phyloP scores from a whole-genome alignment of 2,888 invertebrate species.

The Physocephala rufipes region DNA sequence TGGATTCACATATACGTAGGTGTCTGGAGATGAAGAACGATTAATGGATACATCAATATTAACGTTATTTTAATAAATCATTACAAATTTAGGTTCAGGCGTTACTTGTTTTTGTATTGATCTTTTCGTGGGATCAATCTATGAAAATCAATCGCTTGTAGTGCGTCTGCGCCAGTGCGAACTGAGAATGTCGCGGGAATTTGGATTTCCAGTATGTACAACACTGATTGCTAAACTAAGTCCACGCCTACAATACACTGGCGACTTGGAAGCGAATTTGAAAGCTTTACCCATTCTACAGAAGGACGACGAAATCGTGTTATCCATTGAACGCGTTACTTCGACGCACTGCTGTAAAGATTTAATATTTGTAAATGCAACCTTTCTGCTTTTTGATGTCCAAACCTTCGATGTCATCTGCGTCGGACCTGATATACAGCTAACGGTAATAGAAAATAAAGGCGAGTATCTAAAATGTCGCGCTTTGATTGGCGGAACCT shows the following conservation, averaged over 20 bases:
- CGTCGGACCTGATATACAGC: conserved; percentile 54
- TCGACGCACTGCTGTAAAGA: conserved; percentile 43
- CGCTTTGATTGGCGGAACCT: conserved; percentile 51
- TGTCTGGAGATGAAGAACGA: conserved; percentile 14
- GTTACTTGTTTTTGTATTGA: conserved; percentile 56
- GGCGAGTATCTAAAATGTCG: conserved; percentile 47
- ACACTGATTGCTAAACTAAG: conserved; percentile 55
- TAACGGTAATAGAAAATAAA: conserved; percentile 46
- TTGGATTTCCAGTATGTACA: conserved; percentile 53
- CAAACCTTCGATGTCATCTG: conserved; percentile 54
- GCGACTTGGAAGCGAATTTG: conserved; percentile 44
- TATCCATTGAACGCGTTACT: conserved; percentile 52
- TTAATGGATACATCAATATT: not conserved
- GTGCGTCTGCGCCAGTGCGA: conserved; percentile 54
- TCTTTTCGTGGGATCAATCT: conserved; percentile 52
- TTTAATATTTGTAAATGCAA: conserved; percentile 56
- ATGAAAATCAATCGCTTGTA: conserved; percentile 51
- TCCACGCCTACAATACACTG: conserved; percentile 57
- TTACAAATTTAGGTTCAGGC: conserved; percentile 46
- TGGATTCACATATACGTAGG: conserved; percentile 50
- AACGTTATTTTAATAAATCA: not conserved
- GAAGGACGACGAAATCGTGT: conserved; percentile 38
- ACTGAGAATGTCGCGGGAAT: conserved; percentile 50
- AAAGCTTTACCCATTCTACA: conserved; percentile 35
- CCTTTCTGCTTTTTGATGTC: conserved; percentile 53